phyloP scores from a whole-genome alignment of 23 tunicate genomes.

The Halocynthia roretzi region DNA sequence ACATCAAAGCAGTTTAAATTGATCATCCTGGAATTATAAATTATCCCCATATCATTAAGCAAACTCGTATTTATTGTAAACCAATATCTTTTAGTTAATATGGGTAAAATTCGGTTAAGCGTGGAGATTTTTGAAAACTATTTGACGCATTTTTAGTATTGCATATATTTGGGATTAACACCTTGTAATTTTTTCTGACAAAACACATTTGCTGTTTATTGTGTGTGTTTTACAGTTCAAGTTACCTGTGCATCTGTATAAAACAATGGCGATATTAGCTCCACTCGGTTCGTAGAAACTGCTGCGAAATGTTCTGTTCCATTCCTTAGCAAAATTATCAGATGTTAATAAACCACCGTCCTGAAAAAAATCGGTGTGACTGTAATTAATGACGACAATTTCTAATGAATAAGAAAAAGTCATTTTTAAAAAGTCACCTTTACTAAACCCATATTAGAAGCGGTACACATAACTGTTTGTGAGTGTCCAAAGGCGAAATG shows the following conservation, averaged over 20 bases:
- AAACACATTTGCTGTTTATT: too few species aligned
- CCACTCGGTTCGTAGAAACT: neutral
- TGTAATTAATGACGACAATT: neutral
- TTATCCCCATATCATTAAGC: too few species aligned
- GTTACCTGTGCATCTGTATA: constrained; percentile 3
- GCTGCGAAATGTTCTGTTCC: neutral
- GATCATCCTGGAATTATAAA: too few species aligned
- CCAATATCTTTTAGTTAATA: too few species aligned
- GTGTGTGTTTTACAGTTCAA: too few species aligned
- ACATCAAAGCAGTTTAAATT: too few species aligned
- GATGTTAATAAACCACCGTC: neutral
- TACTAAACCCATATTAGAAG: neutral
- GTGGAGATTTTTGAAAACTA: too few species aligned
- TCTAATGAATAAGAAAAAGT: neutral
- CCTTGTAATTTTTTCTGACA: too few species aligned
- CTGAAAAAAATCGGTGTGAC: neutral
- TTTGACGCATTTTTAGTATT: too few species aligned
- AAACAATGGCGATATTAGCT: neutral
- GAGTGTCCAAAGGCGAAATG: constrained; percentile 7
- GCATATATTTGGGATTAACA: too few species aligned
- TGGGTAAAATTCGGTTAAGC: too few species aligned
- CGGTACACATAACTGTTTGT: neutral
- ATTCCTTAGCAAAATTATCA: neutral
- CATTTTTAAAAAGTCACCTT: neutral
- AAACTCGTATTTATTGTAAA: too few species aligned